These are phyloP conservation scores for Urocynchramus pylzowi DNA, from an alignment of 2,113 vertebrate species.

Conservation along the genomic window DNA sequence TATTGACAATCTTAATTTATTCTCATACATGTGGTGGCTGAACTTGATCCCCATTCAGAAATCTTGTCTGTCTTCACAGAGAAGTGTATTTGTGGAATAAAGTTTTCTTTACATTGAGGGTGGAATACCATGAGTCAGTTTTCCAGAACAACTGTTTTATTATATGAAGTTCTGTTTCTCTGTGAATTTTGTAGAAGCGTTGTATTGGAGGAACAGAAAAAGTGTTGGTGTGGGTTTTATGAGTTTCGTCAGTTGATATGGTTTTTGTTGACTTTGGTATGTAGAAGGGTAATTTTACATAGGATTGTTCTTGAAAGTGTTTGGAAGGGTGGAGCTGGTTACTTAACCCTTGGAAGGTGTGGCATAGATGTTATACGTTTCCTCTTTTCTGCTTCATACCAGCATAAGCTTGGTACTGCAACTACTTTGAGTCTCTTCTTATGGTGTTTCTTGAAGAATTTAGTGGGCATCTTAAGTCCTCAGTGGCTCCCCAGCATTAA, in stretches of 20 bases:
- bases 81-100: not conserved
- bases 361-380: not conserved
- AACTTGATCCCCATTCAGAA: not conserved
- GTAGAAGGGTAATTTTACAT: not conserved
- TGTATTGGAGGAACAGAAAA: not conserved
- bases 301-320: not conserved
- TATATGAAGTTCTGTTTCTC: not conserved
- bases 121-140: not conserved
- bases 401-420: not conserved
- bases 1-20: not conserved
- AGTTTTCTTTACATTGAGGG: not conserved
- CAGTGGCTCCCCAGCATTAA: not conserved
- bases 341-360: not conserved
- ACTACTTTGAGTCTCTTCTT: not conserved
- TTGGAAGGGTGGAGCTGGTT: not conserved
- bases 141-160: not conserved
- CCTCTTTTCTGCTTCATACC: not conserved
- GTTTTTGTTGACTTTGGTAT: not conserved
- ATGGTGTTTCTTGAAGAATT: not conserved
- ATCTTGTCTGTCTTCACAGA: not conserved
- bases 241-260: not conserved
- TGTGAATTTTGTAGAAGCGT: not conserved
- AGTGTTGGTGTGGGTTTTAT: not conserved
- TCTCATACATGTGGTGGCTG: not conserved
- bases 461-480: not conserved